Percentiles rank a stretch among this genome's conserved stretches.
These are phyloP conservation scores for Cavia porcellus DNA, from an alignment of 2,113 vertebrate genomes.

Conservation along the genomic window DNA sequence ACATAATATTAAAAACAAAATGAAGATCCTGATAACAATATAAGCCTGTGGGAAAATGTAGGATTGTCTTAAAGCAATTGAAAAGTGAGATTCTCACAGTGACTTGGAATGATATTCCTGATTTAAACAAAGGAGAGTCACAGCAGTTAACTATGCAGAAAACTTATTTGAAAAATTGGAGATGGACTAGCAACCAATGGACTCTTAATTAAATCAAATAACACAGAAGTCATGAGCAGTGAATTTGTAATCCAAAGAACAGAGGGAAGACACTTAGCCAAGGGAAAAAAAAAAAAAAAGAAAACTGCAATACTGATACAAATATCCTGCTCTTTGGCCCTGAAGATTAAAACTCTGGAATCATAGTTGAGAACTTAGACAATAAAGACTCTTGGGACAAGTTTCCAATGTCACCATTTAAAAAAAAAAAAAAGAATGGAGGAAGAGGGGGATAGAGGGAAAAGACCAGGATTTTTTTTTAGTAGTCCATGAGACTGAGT, in stretches of 20 bases:
- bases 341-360: constrained; percentile 39
- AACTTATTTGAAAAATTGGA: background rate
- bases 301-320: background rate
- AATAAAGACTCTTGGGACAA: background rate
- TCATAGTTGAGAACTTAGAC: background rate
- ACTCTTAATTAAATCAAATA: constrained; percentile 11
- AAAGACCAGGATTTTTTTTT: background rate
- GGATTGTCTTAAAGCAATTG: background rate
- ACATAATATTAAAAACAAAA: constrained; percentile 40
- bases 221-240: background rate
- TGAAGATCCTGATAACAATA: background rate
- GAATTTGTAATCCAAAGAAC: constrained; percentile 10
- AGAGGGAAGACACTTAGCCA: background rate
- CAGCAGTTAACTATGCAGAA: background rate
- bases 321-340: background rate
- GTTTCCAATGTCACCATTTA: background rate
- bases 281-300: constrained; percentile 2
- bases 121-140: background rate
- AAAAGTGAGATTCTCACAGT: background rate
- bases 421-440: background rate
- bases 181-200: background rate
- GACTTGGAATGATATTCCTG: background rate
- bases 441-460: background rate
- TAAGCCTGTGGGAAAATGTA: background rate
- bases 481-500: background rate